Base-by-base conservation (phyloP, 2,113 vertebrate species). In the Chrysemys picta region DNA sequence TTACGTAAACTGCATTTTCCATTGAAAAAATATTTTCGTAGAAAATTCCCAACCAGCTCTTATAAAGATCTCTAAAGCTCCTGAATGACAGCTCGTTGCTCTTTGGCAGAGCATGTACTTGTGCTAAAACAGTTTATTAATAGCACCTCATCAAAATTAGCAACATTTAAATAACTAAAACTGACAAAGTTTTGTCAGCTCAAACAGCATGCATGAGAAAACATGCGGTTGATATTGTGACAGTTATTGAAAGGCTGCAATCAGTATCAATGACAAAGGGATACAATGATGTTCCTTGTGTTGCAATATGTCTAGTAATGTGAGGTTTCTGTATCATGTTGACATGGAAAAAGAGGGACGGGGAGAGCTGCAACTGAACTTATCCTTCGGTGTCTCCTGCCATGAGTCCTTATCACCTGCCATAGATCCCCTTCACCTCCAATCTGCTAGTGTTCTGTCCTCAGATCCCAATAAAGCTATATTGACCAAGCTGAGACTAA, bases 111-210 rank as follows among this genome's bases (percentile, higher is more conserved):
- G 31, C 5, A 2, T 1, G 1, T 35, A 21, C 52, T 84, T 25
- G 9, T 35, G 56, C 75, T 54, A 76, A 56, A 91, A 62, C 10
- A 11, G 16, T 81, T 88, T 86, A 59, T 85, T 75, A n/a, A 17
- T 80, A 83, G 81, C 16, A 52, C 9, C 35, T 81, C 84, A n/a
- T 62, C 6, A 25, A 50, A 87, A 56, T 87, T 50, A 93, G 75
- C 75, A 89, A 50, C 75, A 79, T 14, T 89, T 80, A 87, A 87
- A 88, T 16, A 87, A 50, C 45, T 31, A 27, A 90, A 91, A 80
- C 82, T 42, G 82, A 54, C 72, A 69, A 92, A 82, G 82, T 50
- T 92, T 91, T 89, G 91, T 92, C 86, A 85, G 80, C 59, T 87
- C 24, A 45, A 72, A 75, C n/a, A 91, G 82, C 42, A 56, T 3